phyloP scores from a whole-genome alignment of 2,888 invertebrate species.

The Cephus spinipes region DNA sequence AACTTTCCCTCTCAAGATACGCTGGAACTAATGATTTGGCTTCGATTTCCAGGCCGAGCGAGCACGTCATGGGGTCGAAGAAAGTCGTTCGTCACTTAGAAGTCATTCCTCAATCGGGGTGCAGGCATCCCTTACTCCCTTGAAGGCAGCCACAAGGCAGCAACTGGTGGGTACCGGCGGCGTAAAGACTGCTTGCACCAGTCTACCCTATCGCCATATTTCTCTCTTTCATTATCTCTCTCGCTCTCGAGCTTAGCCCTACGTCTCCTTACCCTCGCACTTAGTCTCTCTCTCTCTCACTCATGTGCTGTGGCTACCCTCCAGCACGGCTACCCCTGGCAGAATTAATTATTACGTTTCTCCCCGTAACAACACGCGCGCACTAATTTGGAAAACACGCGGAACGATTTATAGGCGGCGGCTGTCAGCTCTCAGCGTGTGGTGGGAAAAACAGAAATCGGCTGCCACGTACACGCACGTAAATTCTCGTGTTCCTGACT shows the following conservation, averaged over 20 bases:
- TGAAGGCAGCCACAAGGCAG: constrained; percentile 27
- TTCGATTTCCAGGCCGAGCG: constrained; percentile 26
- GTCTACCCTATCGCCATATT: neutral
- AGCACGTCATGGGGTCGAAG: constrained; percentile 18
- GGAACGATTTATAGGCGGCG: constrained; percentile 21
- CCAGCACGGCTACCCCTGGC: constrained; percentile 5
- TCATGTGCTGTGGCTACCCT: neutral
- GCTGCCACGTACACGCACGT: constrained; percentile 7
- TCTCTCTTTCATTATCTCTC: neutral
- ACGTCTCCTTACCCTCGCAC: neutral
- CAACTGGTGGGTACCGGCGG: constrained; percentile 28
- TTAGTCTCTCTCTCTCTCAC: neutral
- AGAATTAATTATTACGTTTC: constrained; percentile 39
- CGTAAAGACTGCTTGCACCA: neutral
- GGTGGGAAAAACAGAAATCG: constrained; percentile 8
- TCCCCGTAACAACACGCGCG: constrained; percentile 23
- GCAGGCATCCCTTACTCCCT: neutral
- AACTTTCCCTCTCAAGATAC: constrained; percentile 18
- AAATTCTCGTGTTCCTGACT: constrained; percentile 5
- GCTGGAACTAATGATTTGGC: constrained; percentile 30
- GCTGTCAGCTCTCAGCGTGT: constrained; percentile 7
- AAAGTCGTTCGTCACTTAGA: constrained; percentile 31
- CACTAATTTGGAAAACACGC: constrained; percentile 31
- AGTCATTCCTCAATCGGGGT: constrained; percentile 33
- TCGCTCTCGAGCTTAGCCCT: neutral